A percentile compares a stretch with the other conserved stretches of the same genome.
phyloP scores from a whole-genome alignment of 2,113 vertebrate species.

The Sander lucioperca region DNA sequence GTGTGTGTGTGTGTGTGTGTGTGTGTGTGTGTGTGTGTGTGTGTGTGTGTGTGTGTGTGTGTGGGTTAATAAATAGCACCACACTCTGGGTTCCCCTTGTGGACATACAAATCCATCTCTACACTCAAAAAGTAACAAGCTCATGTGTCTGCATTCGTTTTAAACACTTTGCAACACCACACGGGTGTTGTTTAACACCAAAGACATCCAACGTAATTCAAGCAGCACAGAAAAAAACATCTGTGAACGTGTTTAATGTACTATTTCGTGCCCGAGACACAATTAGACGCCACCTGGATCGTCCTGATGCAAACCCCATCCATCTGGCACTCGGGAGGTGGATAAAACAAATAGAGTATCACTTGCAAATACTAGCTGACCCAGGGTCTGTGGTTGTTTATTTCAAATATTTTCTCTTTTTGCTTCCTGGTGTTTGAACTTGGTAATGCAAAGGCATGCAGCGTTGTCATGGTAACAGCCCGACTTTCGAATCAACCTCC shows the following conservation, averaged over 20 bases:
- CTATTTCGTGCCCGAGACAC: neutral
- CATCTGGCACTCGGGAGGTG: no score
- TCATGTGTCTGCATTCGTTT: conserved; percentile 9
- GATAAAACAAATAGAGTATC: no score
- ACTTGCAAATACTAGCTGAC: no score
- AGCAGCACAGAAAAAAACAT: neutral
- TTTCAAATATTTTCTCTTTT: neutral
- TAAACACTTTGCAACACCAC: neutral
- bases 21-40: neutral
- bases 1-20: conserved; percentile 22
- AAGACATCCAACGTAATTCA: neutral
- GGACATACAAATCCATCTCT: conserved; percentile 13
- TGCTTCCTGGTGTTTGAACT: conserved; percentile 39
- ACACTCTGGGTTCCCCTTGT: conserved; percentile 15
- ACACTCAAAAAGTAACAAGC: neutral
- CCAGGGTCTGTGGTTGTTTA: no score
- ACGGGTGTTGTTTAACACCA: neutral
- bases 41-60: conserved; percentile 20
- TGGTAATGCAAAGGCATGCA: conserved; percentile 59
- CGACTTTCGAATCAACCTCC: conserved; percentile 64
- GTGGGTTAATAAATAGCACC: conserved; percentile 28
- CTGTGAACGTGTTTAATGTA: neutral
- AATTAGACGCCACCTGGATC: fast-evolving
- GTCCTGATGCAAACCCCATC: no score
- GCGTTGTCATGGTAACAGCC: conserved; percentile 64